Percentiles rank a stretch among this genome's conserved stretches.
Evolutionary conservation across 2,113 vertebrate genomes (phyloP).

Genomic region (Anolis carolinensis): DNA sequence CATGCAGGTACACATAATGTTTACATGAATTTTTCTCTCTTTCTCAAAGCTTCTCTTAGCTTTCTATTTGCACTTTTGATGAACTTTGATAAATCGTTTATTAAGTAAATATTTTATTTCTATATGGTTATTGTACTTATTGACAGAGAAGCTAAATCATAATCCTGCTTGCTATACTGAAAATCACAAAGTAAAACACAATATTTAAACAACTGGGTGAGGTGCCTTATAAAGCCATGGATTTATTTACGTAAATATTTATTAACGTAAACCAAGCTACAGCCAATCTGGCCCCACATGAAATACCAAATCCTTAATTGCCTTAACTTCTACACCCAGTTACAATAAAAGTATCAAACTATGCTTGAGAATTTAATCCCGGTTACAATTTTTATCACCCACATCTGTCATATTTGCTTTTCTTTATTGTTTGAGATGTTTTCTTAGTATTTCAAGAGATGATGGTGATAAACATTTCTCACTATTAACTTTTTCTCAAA

Average conservation of each 20-base stretch:
- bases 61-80: slow-evolving; percentile 69
- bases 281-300: slow-evolving; percentile 53
- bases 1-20: slow-evolving; percentile 40
- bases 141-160: slow-evolving; percentile 74
- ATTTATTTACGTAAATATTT: slow-evolving; percentile 70
- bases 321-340: slow-evolving; percentile 62
- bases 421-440: slow-evolving; percentile 37
- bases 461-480: neutral
- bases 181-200: slow-evolving; percentile 77
- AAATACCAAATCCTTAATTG: slow-evolving; percentile 64
- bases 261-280: slow-evolving; percentile 67
- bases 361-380: slow-evolving; percentile 61
- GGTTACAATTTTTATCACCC: slow-evolving; percentile 58
- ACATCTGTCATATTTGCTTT: slow-evolving; percentile 52
- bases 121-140: slow-evolving; percentile 68
- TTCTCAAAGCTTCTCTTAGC: slow-evolving; percentile 39
- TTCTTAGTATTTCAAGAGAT: slow-evolving; percentile 26
- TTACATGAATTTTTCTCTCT: slow-evolving; percentile 57
- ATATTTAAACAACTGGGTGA: slow-evolving; percentile 80
- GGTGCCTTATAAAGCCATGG: slow-evolving; percentile 68
- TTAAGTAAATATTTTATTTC: slow-evolving; percentile 75
- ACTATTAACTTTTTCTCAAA: slow-evolving; percentile 19
- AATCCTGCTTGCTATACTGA: slow-evolving; percentile 72
- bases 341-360: slow-evolving; percentile 56
- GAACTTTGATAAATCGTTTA: slow-evolving; percentile 69